Percentiles rank a stretch among this genome's conserved stretches.
Conservation (phyloP, 2,797 vertebrate species). For the Gobio occitaniae region DNA sequence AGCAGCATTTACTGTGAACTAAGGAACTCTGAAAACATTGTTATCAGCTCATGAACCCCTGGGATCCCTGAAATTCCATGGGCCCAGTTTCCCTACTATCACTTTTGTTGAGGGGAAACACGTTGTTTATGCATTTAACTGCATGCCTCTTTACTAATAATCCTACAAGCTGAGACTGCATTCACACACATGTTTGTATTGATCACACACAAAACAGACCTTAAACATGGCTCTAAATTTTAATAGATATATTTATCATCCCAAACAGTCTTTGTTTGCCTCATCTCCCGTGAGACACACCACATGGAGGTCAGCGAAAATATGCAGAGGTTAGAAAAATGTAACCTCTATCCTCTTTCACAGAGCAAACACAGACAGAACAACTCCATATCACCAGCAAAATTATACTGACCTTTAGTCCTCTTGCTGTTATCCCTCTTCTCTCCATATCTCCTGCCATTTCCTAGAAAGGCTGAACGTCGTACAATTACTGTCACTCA, state of each 20-base stretch:
- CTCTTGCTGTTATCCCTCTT: slow-evolving; percentile 39
- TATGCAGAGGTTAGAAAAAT: slow-evolving; percentile 31
- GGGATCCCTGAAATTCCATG: neutral
- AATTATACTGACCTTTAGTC: slow-evolving; percentile 49
- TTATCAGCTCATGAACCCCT: neutral
- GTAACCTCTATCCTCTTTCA: slow-evolving; percentile 26
- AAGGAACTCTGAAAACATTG: neutral
- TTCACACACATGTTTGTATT: slow-evolving; percentile 1
- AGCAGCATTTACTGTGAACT: neutral
- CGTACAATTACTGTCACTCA: slow-evolving; percentile 59
- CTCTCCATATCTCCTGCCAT: slow-evolving; percentile 41
- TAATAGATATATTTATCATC: slow-evolving; percentile 34
- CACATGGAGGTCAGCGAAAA: slow-evolving; percentile 6
- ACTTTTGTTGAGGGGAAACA: neutral
- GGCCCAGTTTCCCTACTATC: neutral
- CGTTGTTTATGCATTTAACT: neutral
- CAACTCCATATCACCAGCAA: slow-evolving; percentile 48
- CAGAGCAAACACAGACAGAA: slow-evolving; percentile 49
- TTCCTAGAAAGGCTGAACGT: slow-evolving; percentile 28
- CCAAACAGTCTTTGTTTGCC: neutral
- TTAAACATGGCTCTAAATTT: neutral
- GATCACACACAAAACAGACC: neutral
- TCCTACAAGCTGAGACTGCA: slow-evolving; percentile 8
- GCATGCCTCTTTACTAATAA: neutral
- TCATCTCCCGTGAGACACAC: neutral